A percentile compares a stretch with the other conserved stretches of the same genome.
Evolutionary conservation across 2,113 vertebrate genomes (phyloP).

Genomic region (Castor canadensis): DNA sequence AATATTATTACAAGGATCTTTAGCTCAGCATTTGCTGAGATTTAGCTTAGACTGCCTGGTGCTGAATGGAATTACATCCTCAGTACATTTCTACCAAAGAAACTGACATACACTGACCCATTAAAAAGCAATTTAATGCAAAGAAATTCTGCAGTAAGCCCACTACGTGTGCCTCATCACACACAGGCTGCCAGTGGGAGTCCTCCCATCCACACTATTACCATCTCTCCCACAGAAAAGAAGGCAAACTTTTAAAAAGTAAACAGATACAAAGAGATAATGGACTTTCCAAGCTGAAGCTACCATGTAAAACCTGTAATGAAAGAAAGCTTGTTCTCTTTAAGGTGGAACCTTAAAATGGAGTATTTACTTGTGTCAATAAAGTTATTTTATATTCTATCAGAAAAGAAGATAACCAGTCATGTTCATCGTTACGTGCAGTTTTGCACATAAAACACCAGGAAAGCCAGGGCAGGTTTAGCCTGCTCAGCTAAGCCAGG

Average conservation of each 20-base stretch:
- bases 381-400: background rate
- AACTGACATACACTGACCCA: background rate
- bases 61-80: background rate
- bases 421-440: background rate
- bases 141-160: background rate
- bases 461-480: background rate
- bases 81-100: background rate
- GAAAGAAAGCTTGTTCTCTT: background rate
- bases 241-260: background rate
- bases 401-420: background rate
- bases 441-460: background rate
- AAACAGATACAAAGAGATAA: background rate
- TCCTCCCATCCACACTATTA: background rate
- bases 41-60: background rate
- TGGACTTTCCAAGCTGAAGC: background rate
- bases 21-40: background rate
- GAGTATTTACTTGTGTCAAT: background rate
- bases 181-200: background rate
- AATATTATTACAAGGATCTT: background rate
- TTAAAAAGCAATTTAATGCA: background rate
- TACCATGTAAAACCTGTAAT: background rate
- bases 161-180: background rate
- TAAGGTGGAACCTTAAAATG: background rate
- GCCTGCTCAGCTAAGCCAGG: no score
- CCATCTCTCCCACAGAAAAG: background rate